Conservation (phyloP, 2,797 vertebrate species). For the Gadopsis marmoratus region DNA sequence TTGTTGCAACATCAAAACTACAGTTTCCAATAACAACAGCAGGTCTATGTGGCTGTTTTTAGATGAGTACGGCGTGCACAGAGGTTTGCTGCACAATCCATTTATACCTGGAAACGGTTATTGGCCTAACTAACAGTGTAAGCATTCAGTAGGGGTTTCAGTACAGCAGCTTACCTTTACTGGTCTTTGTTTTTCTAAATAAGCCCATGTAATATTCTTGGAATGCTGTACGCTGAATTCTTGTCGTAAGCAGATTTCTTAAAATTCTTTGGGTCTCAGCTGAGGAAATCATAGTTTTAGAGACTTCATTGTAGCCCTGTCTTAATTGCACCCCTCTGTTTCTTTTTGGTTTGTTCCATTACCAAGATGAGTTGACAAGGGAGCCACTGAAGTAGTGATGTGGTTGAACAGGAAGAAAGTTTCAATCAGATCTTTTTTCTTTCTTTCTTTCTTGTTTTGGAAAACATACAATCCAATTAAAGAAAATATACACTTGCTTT, state of each 20-base stretch:
- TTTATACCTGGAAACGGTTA: slow-evolving; percentile 74
- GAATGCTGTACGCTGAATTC: slow-evolving; percentile 58
- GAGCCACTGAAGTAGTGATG: slow-evolving; percentile 38
- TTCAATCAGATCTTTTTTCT: slow-evolving; percentile 11
- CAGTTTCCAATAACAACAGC: not conserved
- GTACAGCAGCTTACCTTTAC: slow-evolving; percentile 32
- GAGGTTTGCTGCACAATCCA: slow-evolving; percentile 69
- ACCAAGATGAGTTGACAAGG: slow-evolving; percentile 50
- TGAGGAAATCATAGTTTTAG: slow-evolving; percentile 44
- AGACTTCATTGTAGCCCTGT: slow-evolving; percentile 27
- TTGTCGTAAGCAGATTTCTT: slow-evolving; percentile 67
- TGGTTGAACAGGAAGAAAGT: slow-evolving; percentile 32
- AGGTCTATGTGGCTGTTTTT: slow-evolving; percentile 30
- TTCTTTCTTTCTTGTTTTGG: slow-evolving; percentile 19
- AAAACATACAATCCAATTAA: slow-evolving; percentile 9
- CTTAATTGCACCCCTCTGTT: slow-evolving; percentile 33
- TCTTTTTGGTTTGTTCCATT: slow-evolving; percentile 58
- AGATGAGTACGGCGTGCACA: slow-evolving; percentile 25
- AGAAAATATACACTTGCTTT: slow-evolving; percentile 7
- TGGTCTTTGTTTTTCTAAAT: slow-evolving; percentile 57
- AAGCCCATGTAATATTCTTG: slow-evolving; percentile 54
- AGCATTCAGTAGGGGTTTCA: slow-evolving; percentile 37
- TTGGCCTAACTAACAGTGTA: slow-evolving; percentile 33
- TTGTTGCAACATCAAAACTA: not conserved
- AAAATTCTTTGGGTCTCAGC: slow-evolving; percentile 62